A percentile compares a stretch with the other conserved stretches of the same genome.
These are phyloP conservation scores for Rhinatrema bivittatum DNA, from an alignment of 2,797 vertebrate genomes.

Conservation along the genomic window DNA sequence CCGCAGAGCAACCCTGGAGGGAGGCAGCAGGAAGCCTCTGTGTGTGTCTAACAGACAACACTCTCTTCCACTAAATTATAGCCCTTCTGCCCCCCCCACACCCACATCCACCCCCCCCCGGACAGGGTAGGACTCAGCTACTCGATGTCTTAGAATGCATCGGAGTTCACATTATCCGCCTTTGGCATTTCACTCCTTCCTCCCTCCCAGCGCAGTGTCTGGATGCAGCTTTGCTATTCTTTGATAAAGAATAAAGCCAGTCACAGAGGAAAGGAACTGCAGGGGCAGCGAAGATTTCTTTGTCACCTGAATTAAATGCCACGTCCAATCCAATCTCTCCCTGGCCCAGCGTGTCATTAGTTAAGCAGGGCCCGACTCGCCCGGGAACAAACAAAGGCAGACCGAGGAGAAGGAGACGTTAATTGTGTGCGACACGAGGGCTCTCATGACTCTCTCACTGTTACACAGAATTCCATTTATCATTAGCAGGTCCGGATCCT, in stretches of 20 bases:
- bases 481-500: conserved; percentile 56
- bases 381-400: conserved; percentile 61
- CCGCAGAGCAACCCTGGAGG: neutral
- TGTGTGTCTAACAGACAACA: too few species aligned
- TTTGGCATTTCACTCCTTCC: too few species aligned
- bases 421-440: conserved; percentile 67
- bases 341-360: conserved; percentile 66
- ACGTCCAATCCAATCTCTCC: conserved; percentile 71
- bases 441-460: conserved; percentile 62
- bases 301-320: conserved; percentile 65
- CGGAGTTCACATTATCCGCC: too few species aligned
- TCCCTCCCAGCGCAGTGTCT: conserved; percentile 23
- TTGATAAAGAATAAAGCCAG: conserved; percentile 16
- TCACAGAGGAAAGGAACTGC: conserved; percentile 52
- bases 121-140: too few species aligned
- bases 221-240: conserved; percentile 25
- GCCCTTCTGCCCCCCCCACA: too few species aligned
- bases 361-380: conserved; percentile 55
- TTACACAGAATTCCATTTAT: conserved; percentile 62
- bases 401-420: conserved; percentile 50
- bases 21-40: conserved; percentile 4
- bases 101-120: too few species aligned
- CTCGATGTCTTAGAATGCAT: too few species aligned
- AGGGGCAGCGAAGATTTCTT: conserved; percentile 51
- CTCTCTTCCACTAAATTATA: too few species aligned